These are phyloP conservation scores for Hylia prasina DNA, from an alignment of 2,113 vertebrate species.

Conservation along the genomic window DNA sequence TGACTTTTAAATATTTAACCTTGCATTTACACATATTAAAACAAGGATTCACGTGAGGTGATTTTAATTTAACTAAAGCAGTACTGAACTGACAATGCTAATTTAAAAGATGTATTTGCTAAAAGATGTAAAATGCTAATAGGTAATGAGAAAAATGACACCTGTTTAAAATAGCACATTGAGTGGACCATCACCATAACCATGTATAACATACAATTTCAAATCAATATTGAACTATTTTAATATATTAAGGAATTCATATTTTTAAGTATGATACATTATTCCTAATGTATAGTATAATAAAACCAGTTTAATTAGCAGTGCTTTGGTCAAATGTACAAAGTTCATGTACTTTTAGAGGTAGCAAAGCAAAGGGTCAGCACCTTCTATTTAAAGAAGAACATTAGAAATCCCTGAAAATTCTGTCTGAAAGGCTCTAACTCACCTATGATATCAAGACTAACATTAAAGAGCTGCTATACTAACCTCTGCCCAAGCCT, in stretches of 20 bases:
- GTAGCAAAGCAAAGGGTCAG: neutral
- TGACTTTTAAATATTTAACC: neutral
- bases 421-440: neutral
- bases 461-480: neutral
- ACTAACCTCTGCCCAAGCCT: conserved; percentile 92
- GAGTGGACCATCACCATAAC: neutral
- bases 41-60: neutral
- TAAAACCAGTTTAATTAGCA: neutral
- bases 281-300: neutral
- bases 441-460: neutral
- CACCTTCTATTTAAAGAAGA: neutral
- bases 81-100: neutral
- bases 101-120: neutral
- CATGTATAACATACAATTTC: neutral
- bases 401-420: neutral
- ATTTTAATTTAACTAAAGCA: neutral
- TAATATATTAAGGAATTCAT: neutral
- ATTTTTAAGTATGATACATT: neutral
- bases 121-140: neutral
- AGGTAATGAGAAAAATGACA: neutral
- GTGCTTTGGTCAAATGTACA: neutral
- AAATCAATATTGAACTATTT: neutral
- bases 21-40: neutral
- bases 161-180: neutral
- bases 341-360: neutral